These are phyloP conservation scores for Bubo scandiacus DNA, from an alignment of 2,113 vertebrate genomes.

Conservation along the genomic window DNA sequence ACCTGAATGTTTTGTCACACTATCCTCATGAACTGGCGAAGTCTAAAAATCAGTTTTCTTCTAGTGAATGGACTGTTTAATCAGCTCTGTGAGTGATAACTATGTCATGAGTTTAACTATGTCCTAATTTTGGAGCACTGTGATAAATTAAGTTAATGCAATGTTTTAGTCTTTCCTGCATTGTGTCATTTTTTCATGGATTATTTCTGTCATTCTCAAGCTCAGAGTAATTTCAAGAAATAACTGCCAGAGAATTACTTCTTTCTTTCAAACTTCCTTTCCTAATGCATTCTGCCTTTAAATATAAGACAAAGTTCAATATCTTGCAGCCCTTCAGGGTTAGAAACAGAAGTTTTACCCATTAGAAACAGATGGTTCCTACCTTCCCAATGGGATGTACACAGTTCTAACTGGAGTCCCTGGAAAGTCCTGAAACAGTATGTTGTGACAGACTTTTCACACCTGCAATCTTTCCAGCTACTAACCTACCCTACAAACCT, in stretches of 20 bases:
- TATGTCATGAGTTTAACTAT: not conserved
- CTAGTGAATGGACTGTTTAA: not conserved
- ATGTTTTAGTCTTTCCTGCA: not conserved
- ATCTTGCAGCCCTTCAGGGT: constrained; percentile 1
- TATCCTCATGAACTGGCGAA: not conserved
- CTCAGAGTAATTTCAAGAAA: not conserved
- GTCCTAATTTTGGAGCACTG: not conserved
- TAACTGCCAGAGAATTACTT: not conserved
- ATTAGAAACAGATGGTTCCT: constrained; percentile 35
- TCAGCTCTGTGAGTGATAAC: not conserved
- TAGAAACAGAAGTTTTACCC: constrained; percentile 40
- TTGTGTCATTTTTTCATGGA: not conserved
- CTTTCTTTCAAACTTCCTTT: not conserved
- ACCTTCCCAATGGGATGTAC: not conserved
- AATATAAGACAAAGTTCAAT: constrained; percentile 1
- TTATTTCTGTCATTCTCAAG: not conserved
- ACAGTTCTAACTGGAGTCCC: not conserved
- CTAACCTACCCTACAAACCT: not conserved
- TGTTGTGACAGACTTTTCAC: constrained; percentile 5
- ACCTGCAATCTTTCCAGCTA: not conserved
- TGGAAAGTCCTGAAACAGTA: not conserved
- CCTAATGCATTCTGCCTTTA: not conserved
- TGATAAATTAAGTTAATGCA: not conserved
- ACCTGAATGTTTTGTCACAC: not conserved
- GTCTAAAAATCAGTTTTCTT: not conserved